A percentile compares a stretch with the other conserved stretches of the same genome.
Conservation (phyloP, 2,888 invertebrate species). For the Miltochrista miniata region DNA sequence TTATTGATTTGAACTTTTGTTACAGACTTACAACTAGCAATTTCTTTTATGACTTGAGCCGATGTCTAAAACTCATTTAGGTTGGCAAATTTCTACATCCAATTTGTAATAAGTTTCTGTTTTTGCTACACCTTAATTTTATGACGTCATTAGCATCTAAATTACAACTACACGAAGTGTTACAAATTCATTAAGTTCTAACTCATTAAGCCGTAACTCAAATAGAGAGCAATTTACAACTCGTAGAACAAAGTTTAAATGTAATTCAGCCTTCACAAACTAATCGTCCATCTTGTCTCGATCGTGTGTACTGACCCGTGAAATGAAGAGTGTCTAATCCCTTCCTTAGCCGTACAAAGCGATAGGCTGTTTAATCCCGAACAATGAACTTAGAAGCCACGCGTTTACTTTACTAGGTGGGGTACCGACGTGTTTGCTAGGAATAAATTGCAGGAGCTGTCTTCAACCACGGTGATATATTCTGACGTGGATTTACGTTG, state of each 20-base stretch:
- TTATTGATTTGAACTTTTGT: too few species aligned
- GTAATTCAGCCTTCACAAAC: slow-evolving; percentile 37
- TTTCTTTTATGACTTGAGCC: too few species aligned
- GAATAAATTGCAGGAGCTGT: too few species aligned
- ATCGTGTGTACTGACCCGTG: slow-evolving; percentile 51
- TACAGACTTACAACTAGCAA: too few species aligned
- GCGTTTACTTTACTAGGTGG: too few species aligned
- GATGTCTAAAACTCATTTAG: too few species aligned
- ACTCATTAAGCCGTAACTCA: not conserved
- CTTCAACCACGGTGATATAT: too few species aligned
- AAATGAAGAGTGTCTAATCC: slow-evolving; percentile 67
- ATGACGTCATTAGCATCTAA: not conserved
- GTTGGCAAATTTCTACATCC: too few species aligned
- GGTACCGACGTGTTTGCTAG: too few species aligned
- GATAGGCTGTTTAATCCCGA: slow-evolving; percentile 64
- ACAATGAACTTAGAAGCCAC: slow-evolving; percentile 39
- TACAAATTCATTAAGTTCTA: not conserved
- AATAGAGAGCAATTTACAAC: not conserved
- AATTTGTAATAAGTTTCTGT: too few species aligned
- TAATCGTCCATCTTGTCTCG: slow-evolving; percentile 41
- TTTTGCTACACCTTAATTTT: not conserved
- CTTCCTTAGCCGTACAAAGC: slow-evolving; percentile 42
- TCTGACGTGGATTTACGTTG: too few species aligned
- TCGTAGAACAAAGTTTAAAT: slow-evolving; percentile 20
- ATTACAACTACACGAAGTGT: not conserved